phyloP scores from a whole-genome alignment of 2,113 vertebrate species.

The Bombycilla garrulus region DNA sequence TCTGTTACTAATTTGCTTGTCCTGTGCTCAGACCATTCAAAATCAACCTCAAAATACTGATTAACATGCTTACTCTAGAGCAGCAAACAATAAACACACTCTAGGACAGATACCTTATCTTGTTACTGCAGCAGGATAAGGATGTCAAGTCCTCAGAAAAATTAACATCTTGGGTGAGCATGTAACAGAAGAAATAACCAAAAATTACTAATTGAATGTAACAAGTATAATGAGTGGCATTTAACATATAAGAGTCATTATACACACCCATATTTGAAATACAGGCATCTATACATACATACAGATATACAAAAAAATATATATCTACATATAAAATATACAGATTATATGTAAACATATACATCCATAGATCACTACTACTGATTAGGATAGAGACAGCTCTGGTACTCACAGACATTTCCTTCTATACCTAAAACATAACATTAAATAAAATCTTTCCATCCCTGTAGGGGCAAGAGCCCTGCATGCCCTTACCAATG shows the following conservation, averaged over 20 bases:
- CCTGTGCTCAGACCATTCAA: neutral
- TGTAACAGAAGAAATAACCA: neutral
- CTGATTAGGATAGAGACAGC: neutral
- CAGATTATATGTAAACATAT: neutral
- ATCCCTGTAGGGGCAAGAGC: neutral
- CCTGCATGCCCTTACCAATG: neutral
- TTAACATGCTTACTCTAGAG: neutral
- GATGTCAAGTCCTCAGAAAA: neutral
- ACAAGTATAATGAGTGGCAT: neutral
- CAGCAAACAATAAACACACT: neutral
- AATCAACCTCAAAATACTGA: neutral
- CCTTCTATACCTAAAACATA: neutral
- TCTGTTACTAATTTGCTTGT: neutral
- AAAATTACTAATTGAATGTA: neutral
- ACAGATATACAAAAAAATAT: neutral
- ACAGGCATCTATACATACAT: neutral
- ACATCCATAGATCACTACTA: neutral
- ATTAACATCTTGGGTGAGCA: accelerated
- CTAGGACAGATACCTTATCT: neutral
- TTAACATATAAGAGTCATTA: neutral
- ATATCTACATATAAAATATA: neutral
- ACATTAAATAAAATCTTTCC: neutral
- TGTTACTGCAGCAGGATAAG: neutral
- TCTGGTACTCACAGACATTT: neutral
- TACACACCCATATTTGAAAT: neutral